Base-by-base conservation (phyloP, 92 coral and sea anemone genomes). In the Epizoanthus stellaris region DNA sequence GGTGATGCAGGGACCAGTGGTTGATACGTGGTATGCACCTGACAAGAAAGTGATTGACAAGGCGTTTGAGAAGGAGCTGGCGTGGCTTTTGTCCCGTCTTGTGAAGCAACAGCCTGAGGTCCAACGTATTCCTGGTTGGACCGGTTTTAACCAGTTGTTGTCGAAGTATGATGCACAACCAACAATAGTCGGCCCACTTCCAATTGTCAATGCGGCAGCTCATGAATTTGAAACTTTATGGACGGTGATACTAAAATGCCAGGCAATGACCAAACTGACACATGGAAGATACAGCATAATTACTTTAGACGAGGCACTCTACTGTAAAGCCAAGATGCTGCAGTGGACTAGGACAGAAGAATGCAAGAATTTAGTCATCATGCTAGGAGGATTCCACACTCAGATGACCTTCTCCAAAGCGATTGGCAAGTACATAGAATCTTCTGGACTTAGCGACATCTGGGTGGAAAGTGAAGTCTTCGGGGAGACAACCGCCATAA, bases 131-230 rank as follows among this genome's bases (percentile, higher is more conserved):
- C 93, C 94, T 8, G 84, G 88, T 42, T 90, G 93, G 92, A 75
- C 93, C 43, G 93, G 91, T 59, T 88, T 90, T 70, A 88, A 88
- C 75, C 88, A 88, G 79, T 45, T 49, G 59, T 66, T 88, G 77
- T 71, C 87, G 5, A 42, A 30, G 62, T 17, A 77, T 61, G 66
- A 39, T 23, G 43, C 76, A 23, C 86, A 90, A 53, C 71, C 82
- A 14, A 90, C 93, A 66, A 86, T 88, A 11, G 82, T 93, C 77
- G 93, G 93, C 16, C 89, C 91, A 42, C 85, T 93, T 60, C 96
- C 96, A 10, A 89, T 74, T 38, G 86, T 89, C n/a, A 89, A 85
- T 85, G 89, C 92, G 21, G 79, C 92, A 30, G 92, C 89, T 4
- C 89, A 89, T 77, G 80, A 85, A 45, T 89, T 80, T 69, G 89